phyloP scores from a whole-genome alignment of 37 sponge, comb jelly and placozoan species.

The Crambe crambe region DNA sequence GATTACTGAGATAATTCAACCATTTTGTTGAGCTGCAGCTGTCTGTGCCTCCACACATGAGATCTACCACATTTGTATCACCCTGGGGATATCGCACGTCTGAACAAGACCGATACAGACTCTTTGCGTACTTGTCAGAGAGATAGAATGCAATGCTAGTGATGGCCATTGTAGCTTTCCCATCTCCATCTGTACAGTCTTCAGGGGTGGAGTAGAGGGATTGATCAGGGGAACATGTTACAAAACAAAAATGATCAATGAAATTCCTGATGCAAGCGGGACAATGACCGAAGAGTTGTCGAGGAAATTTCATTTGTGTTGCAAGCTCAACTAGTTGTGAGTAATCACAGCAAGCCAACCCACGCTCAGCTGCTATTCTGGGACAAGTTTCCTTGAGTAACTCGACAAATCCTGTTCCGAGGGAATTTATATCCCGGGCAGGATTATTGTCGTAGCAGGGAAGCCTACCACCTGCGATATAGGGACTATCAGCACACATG shows the following conservation, averaged over 20 bases:
- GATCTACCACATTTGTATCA: conserved; percentile 44
- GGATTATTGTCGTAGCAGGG: conserved; percentile 84
- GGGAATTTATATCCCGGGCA: conserved; percentile 10
- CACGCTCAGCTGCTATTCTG: conserved; percentile 27
- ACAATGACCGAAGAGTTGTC: conserved; percentile 73
- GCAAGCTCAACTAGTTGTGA: conserved; percentile 50
- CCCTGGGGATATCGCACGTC: conserved; percentile 74
- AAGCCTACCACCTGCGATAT: conserved; percentile 3
- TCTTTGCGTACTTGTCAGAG: conserved; percentile 31
- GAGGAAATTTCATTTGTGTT: conserved; percentile 37
- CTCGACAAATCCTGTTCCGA: conserved; percentile 11
- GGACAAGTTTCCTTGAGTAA: conserved; percentile 66
- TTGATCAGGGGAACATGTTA: conserved; percentile 83
- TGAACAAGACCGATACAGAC: conserved; percentile 74
- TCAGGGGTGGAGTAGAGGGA: conserved; percentile 64
- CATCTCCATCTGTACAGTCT: not conserved
- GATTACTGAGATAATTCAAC: conserved; percentile 70
- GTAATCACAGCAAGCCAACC: conserved; percentile 72
- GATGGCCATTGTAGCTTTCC: not conserved
- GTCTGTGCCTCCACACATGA: conserved; percentile 75
- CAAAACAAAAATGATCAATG: conserved; percentile 78
- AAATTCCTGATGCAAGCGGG: conserved; percentile 88
- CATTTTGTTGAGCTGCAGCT: conserved; percentile 59
- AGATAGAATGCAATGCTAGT: conserved; percentile 29
- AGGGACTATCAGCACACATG: conserved; percentile 43